Conservation (phyloP, 2,797 vertebrate species). For the Sarcophilus harrisii region DNA sequence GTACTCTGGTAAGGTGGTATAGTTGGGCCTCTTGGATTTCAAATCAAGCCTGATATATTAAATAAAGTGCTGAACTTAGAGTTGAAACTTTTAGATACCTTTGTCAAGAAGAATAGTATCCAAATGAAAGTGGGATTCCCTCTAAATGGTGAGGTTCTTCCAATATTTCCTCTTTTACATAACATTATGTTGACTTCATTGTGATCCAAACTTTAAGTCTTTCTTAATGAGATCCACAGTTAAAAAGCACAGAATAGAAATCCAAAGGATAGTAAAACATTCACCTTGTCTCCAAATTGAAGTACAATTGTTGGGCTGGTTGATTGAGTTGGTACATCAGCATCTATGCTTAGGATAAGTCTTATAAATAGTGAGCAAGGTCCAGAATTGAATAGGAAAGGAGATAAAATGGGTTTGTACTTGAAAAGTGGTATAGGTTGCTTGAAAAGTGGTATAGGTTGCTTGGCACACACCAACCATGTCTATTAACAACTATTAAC, state of each 20-base stretch:
- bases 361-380: background rate
- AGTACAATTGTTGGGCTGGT: too few species aligned
- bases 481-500: too few species aligned
- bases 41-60: background rate
- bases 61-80: background rate
- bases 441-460: background rate
- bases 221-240: background rate
- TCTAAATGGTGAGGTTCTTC: background rate
- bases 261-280: background rate
- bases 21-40: background rate
- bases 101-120: background rate
- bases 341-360: background rate
- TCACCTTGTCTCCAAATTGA: background rate
- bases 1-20: background rate
- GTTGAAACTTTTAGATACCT: background rate
- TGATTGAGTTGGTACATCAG: background rate
- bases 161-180: background rate
- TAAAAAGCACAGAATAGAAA: background rate
- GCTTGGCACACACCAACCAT: background rate
- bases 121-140: background rate
- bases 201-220: background rate
- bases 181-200: background rate
- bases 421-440: background rate
- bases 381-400: background rate
- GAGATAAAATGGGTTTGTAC: background rate